Evolutionary conservation across 23 tunicate species (phyloP).

Genomic region (Botrylloides violaceus): DNA sequence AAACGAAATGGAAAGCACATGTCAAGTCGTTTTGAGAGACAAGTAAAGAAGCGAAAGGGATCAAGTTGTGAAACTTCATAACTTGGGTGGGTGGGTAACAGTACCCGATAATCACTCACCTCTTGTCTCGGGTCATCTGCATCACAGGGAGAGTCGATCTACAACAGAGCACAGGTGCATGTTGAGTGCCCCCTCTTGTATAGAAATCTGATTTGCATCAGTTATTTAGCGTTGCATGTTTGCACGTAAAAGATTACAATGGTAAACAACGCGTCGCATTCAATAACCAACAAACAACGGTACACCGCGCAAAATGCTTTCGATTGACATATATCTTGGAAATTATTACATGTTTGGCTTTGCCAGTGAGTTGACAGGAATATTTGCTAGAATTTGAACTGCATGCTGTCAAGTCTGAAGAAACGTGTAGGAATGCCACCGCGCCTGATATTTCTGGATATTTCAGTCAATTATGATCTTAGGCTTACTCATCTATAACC

Average conservation of each 20-base stretch:
- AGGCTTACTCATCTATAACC: no score
- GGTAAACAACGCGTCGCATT: not conserved
- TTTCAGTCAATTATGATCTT: no score
- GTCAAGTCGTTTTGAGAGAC: not conserved
- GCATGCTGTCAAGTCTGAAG: no score
- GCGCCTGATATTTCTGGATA: no score
- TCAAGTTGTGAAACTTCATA: not conserved
- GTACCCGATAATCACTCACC: conserved; percentile 8
- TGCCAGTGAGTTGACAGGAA: no score
- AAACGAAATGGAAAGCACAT: not conserved
- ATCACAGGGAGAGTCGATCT: not conserved
- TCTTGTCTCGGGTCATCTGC: not conserved
- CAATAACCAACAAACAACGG: no score
- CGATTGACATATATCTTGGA: no score
- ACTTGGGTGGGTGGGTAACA: conserved; percentile 21
- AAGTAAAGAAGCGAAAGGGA: not conserved
- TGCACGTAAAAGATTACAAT: not conserved
- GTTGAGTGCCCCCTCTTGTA: not conserved
- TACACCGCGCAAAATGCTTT: no score
- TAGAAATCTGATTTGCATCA: not conserved
- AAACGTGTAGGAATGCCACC: no score
- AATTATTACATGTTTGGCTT: no score
- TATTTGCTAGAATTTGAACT: no score
- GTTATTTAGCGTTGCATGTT: not conserved
- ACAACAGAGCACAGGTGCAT: conserved; percentile 10